Evolutionary conservation across 2,797 vertebrate species (phyloP), one percentile per base, ranked within the genome.

Genomic region (Benthosema pterotum): DNA sequence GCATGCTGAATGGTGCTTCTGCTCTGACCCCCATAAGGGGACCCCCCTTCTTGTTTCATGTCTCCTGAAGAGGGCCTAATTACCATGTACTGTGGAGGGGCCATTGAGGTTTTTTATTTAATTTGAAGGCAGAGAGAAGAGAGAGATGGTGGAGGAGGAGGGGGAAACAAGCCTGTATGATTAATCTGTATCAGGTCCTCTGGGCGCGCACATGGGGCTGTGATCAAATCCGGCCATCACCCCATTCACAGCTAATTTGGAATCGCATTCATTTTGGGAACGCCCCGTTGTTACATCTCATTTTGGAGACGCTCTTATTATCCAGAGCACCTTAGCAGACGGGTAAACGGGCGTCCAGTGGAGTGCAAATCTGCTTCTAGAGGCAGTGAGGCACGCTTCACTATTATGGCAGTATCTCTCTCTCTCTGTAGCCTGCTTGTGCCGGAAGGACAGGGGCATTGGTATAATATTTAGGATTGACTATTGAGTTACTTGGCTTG

Each of bases 101-200:
- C 84, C 72, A 76, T 77, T 89, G 83, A 88, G 87, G 74, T 91
- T 86, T 91, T 86, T 92, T 89, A 91, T 93, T 92, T 82, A 80
- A 89, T 90, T 87, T 86, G 63, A 87, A 82, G 68, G 82, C 72
- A 67, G 77, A 68, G 75, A 83, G 80, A 80, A 60, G 57, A n/a
- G 56, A 61, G 67, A 68, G 67, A 82, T 54, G 25, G 77, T 5
- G 28, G 67, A 75, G 71, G 67, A 75, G 71, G 76, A 79, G 72
- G 78, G 65, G 67, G 1, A 60, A 75, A 86, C 77, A 77, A 49
- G 74, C 48, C 76, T n/a, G 63, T 32, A 74, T 86, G 83, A 89
- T 87, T 72, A 83, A 90, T 90, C 71, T 74, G 81, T 74, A 88
- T 83, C 67, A 38, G 75, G 47, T 64, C 74, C 57, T 79, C 68